Evolutionary conservation across 2,888 invertebrate species (phyloP), one percentile per base, ranked within the genome.

Genomic region (Arge pagana): DNA sequence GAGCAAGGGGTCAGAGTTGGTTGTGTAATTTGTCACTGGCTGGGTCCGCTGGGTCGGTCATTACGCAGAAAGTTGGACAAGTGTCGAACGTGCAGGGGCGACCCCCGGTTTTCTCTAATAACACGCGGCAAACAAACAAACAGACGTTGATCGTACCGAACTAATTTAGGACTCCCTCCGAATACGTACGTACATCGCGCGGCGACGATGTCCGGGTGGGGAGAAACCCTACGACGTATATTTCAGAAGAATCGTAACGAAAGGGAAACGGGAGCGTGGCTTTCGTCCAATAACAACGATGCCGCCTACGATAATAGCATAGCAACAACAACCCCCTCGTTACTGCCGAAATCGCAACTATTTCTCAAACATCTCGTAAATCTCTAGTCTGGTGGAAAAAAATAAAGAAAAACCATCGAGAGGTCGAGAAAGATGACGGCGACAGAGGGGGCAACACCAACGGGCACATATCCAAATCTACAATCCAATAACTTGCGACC

Each of bases 1-100:
- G 45, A 45, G 45, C 33, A 45, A 45, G 45, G n/a, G 45, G 45
- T 45, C 45, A 45, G 31, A 45, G 45, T 23, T 33, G 28, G 33
- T 31, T 45, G 45, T 33, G 33, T 45, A 45, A 45, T 45, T 45
- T 45, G 45, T 45, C 45, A 33, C 33, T 45, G 33, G 21, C 33
- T 19, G 33, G 45, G 45, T 33, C 33, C 45, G 45, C 35, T n/a
- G n/a, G n/a, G n/a, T n/a, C n/a, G n/a, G n/a, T 45, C 35, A 45
- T 45, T 45, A 45, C 23, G 18, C 23, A 45, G 45, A 45, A 45
- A 45, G 31, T 45, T 45, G 16, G 21, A 33, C 33, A 16, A 23
- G 45, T 33, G 42, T 45, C 16, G 13, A 23, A 45, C 33, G 45
- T 23, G 19, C 30, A 24, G 15, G 45, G 33, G 33, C 35, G 10